A percentile compares a stretch with the other conserved stretches of the same genome.
Evolutionary conservation across 2,113 vertebrate genomes (phyloP).

Genomic region (Serilophus lunatus): DNA sequence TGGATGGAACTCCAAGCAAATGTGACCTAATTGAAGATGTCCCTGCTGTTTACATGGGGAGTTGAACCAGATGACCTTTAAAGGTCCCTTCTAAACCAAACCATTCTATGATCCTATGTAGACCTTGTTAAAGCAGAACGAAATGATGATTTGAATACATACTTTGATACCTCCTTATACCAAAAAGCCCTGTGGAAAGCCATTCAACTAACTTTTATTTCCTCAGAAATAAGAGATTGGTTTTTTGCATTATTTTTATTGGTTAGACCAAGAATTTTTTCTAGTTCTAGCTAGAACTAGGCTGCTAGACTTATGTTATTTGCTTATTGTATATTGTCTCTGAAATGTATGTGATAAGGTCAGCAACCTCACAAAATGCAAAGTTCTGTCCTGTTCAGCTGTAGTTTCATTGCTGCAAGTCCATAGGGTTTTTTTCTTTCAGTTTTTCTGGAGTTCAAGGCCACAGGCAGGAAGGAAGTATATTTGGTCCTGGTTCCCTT

Average conservation of each 20-base stretch:
- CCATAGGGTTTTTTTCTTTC: neutral
- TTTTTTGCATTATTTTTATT: conserved; percentile 29
- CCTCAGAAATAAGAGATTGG: conserved; percentile 9
- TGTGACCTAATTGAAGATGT: neutral
- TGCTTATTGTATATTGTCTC: conserved; percentile 11
- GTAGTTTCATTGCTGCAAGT: neutral
- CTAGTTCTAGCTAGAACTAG: neutral
- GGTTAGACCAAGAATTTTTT: conserved; percentile 16
- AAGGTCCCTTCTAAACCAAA: neutral
- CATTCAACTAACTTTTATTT: conserved; percentile 45
- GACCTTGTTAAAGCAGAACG: neutral
- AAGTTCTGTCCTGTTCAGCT: neutral
- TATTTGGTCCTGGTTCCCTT: neutral
- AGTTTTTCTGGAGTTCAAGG: neutral
- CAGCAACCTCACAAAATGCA: accelerated
- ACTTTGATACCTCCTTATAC: neutral
- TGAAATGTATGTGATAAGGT: neutral
- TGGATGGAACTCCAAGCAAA: neutral
- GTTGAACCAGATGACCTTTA: neutral
- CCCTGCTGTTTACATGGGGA: accelerated
- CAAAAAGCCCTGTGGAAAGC: neutral
- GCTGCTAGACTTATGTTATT: neutral
- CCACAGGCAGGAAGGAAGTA: neutral
- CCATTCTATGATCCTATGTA: neutral
- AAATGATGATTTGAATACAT: neutral